A percentile compares a stretch with the other conserved stretches of the same genome.
These are phyloP conservation scores for Drosophila willistoni DNA, from an alignment of 1,140 invertebrate genomes.

Conservation along the genomic window DNA sequence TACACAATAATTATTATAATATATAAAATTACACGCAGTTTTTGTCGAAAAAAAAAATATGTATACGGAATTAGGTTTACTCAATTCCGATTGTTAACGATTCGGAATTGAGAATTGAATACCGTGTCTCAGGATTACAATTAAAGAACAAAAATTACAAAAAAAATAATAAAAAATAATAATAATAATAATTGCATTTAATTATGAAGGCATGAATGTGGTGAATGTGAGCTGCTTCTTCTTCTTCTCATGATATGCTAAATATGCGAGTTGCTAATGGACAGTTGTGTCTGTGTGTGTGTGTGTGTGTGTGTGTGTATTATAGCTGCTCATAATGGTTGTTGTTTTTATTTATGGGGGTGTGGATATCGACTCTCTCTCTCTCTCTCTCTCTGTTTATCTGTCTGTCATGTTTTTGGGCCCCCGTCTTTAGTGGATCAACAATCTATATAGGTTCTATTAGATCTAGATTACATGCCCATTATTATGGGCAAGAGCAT, in stretches of 20 bases:
- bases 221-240: not conserved
- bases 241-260: not conserved
- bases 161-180: not conserved
- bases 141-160: not conserved
- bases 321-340: not conserved
- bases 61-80: not conserved
- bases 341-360: not conserved
- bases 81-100: not conserved
- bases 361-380: not conserved
- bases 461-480: conserved; percentile 68
- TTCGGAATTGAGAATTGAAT: not conserved
- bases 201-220: conserved; percentile 5
- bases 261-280: not conserved
- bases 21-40: conserved; percentile 8
- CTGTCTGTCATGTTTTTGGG: not conserved
- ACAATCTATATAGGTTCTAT: not conserved
- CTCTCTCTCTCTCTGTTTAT: not conserved
- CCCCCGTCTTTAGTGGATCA: not conserved
- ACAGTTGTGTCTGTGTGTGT: not conserved
- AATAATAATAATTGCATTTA: not conserved
- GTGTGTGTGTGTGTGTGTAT: not conserved
- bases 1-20: conserved; percentile 1
- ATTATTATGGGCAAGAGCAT: conserved; percentile 65
- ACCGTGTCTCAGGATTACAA: not conserved
- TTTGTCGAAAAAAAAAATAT: not conserved